Conservation (phyloP, 1,140 invertebrate genomes). For the Lasioglossum baleicum region DNA sequence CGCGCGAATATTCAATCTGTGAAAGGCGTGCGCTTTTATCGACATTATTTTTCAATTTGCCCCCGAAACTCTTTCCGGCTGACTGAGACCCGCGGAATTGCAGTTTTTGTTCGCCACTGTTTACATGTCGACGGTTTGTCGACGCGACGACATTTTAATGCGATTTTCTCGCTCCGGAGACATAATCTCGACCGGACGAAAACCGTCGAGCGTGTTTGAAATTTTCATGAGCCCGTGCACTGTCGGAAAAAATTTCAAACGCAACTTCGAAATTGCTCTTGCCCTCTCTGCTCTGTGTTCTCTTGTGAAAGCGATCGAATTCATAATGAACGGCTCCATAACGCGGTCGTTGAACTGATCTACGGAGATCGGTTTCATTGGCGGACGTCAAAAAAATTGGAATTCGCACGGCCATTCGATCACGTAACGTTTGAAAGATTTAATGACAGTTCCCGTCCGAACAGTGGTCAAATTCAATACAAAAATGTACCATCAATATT, state of each 20-base stretch:
- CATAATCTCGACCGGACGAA: background rate
- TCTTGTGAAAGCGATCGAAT: background rate
- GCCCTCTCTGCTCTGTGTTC: background rate
- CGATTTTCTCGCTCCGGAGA: background rate
- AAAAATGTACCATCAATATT: too few relatives aligned
- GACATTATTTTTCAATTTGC: background rate
- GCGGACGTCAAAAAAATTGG: background rate
- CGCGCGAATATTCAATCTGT: background rate
- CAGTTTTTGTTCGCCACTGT: background rate
- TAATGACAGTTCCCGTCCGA: background rate
- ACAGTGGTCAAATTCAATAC: too few relatives aligned
- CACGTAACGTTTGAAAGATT: background rate
- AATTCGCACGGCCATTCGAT: background rate
- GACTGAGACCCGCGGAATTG: background rate
- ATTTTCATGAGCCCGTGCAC: background rate
- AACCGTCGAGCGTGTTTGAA: background rate
- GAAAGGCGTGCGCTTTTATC: background rate
- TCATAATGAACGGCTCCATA: background rate
- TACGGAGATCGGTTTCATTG: background rate
- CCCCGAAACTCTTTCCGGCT: background rate
- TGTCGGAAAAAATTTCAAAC: too few relatives aligned
- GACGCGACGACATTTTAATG: background rate
- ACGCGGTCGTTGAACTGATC: background rate
- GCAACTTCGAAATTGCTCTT: too few relatives aligned
- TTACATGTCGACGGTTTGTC: too few relatives aligned